These are phyloP conservation scores for Natrix natrix DNA, from an alignment of 2,797 vertebrate genomes.

Conservation along the genomic window DNA sequence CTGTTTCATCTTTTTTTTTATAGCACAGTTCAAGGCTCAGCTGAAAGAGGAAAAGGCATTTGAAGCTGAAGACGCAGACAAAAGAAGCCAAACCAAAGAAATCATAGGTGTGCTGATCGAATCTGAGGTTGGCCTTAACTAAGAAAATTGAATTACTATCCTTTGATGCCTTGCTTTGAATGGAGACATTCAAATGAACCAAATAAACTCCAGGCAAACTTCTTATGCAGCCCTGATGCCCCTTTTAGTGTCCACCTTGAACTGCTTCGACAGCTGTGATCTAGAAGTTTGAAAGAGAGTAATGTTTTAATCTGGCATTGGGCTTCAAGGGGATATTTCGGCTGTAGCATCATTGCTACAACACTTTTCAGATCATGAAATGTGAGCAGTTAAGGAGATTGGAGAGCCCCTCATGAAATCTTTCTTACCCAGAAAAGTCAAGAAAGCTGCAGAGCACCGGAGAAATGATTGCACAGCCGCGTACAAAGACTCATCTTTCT, in stretches of 20 bases:
- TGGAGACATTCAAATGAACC: background rate
- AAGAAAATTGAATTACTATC: background rate
- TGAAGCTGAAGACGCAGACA: slow-evolving; percentile 22
- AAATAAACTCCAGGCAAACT: background rate
- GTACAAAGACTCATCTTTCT: background rate
- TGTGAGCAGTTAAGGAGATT: background rate
- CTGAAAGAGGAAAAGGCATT: background rate
- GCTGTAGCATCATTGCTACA: background rate
- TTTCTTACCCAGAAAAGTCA: background rate
- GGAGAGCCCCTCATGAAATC: background rate
- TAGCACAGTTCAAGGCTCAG: slow-evolving; percentile 20
- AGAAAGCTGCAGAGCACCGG: background rate
- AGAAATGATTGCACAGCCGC: background rate
- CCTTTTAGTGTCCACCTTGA: background rate
- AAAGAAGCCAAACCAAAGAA: slow-evolving; percentile 19
- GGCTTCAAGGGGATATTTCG: background rate
- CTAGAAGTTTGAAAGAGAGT: background rate
- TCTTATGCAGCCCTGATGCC: background rate
- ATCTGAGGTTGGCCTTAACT: background rate
- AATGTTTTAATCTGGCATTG: background rate
- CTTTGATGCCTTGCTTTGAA: background rate
- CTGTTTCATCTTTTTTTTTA: background rate
- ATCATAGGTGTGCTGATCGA: background rate
- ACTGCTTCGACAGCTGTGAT: background rate
- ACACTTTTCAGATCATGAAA: background rate